These are phyloP conservation scores for Neoascia interrupta DNA, from an alignment of 2,888 invertebrate species.

Conservation along the genomic window DNA sequence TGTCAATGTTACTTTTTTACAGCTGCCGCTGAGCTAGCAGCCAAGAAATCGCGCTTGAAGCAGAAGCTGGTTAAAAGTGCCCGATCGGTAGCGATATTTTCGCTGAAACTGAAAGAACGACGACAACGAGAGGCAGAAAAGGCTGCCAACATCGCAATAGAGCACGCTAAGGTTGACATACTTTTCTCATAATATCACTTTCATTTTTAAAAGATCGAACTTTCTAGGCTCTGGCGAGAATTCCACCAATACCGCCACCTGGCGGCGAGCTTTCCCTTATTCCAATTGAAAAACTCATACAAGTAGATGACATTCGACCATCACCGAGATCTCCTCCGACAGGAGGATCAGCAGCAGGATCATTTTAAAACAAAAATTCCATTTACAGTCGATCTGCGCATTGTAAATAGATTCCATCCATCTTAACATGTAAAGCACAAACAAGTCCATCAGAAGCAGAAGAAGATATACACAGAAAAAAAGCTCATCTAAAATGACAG, in stretches of 20 bases:
- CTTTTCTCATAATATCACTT: neutral
- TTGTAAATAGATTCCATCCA: slow-evolving; percentile 67
- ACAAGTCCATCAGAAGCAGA: slow-evolving; percentile 17
- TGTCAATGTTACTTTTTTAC: neutral
- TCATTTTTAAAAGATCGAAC: neutral
- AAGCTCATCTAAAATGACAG: slow-evolving; percentile 35
- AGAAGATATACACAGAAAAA: slow-evolving; percentile 20
- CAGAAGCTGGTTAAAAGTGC: slow-evolving; percentile 91
- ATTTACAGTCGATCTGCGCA: slow-evolving; percentile 27
- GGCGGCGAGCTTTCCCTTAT: slow-evolving; percentile 92
- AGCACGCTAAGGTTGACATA: slow-evolving; percentile 80
- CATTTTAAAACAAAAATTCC: slow-evolving; percentile 36
- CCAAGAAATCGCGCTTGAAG: slow-evolving; percentile 85
- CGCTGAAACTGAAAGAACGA: slow-evolving; percentile 88
- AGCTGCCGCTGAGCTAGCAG: slow-evolving; percentile 82
- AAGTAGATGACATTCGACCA: slow-evolving; percentile 83
- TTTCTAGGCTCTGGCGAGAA: slow-evolving; percentile 79
- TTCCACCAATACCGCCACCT: slow-evolving; percentile 81
- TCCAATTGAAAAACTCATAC: slow-evolving; percentile 90
- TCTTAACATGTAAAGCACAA: slow-evolving; percentile 54
- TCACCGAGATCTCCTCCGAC: slow-evolving; percentile 73
- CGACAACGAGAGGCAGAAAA: slow-evolving; percentile 88
- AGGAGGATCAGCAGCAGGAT: slow-evolving; percentile 61
- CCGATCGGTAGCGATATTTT: slow-evolving; percentile 91
- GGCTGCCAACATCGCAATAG: slow-evolving; percentile 83